phyloP scores from a whole-genome alignment of 2,113 vertebrate genomes.

The Arizona elegans region DNA sequence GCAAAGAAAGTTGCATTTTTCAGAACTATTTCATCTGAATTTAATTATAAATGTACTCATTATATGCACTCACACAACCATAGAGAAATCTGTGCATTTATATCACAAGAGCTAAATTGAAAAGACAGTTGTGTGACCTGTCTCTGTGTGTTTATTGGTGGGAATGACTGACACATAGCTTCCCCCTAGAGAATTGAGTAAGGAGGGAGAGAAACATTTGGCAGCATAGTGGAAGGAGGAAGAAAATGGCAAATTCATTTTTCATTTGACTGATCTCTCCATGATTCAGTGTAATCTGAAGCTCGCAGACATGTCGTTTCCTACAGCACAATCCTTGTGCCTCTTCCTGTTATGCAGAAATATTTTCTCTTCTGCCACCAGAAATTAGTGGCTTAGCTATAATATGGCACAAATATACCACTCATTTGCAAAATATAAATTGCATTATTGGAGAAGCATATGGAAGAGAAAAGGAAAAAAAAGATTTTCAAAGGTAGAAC shows the following conservation, averaged over 20 bases:
- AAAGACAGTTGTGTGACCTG: not conserved
- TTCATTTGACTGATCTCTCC: constrained; percentile 19
- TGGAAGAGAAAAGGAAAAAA: not conserved
- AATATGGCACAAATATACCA: not conserved
- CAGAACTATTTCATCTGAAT: not conserved
- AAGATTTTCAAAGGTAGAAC: not conserved
- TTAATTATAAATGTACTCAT: not conserved
- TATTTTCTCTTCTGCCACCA: not conserved
- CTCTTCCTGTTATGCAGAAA: not conserved
- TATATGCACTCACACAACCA: constrained; percentile 1
- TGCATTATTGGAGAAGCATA: constrained; percentile 20
- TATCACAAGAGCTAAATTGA: constrained; percentile 18
- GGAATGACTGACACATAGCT: constrained; percentile 1
- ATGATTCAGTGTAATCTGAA: not conserved
- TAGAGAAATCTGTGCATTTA: not conserved
- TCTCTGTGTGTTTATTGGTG: not conserved
- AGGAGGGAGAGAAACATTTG: constrained; percentile 29
- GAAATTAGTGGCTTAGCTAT: not conserved
- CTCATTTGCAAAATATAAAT: constrained; percentile 27
- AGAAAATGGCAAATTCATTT: constrained; percentile 29
- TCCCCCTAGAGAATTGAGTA: not conserved
- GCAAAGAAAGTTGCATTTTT: not conserved
- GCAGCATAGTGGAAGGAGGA: constrained; percentile 6
- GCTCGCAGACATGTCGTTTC: fast-evolving
- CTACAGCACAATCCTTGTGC: not conserved